Evolutionary conservation across 2,797 vertebrate species (phyloP).

Genomic region (Dryobates pubescens): DNA sequence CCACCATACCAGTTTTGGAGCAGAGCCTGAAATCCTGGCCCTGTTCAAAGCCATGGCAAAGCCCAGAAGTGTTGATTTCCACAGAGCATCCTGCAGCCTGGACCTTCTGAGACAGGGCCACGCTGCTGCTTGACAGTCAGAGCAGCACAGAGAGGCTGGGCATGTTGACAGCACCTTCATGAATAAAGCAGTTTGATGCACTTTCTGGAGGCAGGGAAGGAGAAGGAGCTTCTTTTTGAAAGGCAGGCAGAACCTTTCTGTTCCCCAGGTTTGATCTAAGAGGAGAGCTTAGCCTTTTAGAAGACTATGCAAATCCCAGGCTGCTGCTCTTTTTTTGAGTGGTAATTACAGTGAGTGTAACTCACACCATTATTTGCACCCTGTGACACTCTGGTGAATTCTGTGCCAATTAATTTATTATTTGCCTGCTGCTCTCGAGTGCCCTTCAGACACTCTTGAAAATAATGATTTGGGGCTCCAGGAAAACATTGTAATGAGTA

Average conservation of each 20-base stretch:
- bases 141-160: not conserved
- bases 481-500: constrained; percentile 68
- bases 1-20: too few species aligned
- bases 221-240: not conserved
- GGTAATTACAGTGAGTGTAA: constrained; percentile 35
- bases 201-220: not conserved
- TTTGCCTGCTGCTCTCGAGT: constrained; percentile 55
- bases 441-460: constrained; percentile 55
- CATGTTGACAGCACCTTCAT: not conserved
- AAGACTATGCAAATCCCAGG: not conserved
- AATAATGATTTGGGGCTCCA: constrained; percentile 40
- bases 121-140: not conserved
- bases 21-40: too few species aligned
- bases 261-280: not conserved
- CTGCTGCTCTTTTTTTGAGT: constrained; percentile 22
- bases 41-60: too few species aligned
- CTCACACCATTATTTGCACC: constrained; percentile 41
- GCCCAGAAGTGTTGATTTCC: not conserved
- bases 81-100: not conserved
- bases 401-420: constrained; percentile 51
- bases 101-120: not conserved
- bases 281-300: not conserved
- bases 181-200: not conserved
- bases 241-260: not conserved
- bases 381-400: constrained; percentile 33